Evolutionary conservation across 2,888 invertebrate species (phyloP).

Genomic region (Acrobasis suavella): DNA sequence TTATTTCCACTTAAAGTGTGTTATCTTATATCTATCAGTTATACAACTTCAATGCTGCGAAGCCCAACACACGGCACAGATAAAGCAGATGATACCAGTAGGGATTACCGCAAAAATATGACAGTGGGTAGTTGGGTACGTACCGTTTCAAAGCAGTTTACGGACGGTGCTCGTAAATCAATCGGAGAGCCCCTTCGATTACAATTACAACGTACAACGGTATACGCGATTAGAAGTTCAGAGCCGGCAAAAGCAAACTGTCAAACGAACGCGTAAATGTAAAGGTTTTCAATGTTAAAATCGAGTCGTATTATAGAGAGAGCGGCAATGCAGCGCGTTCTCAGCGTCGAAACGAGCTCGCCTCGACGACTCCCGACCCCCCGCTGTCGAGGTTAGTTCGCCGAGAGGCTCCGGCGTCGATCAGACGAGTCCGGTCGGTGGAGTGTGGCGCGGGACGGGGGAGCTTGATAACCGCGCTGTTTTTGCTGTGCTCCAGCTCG

Average conservation of each 20-base stretch:
- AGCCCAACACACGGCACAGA: constrained; percentile 12
- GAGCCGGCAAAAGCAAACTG: constrained; percentile 55
- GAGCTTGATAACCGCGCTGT: constrained; percentile 78
- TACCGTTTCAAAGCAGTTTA: constrained; percentile 67
- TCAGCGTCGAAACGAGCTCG: constrained; percentile 62
- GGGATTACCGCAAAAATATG: constrained; percentile 44
- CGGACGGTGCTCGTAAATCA: constrained; percentile 59
- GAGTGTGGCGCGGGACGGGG: constrained; percentile 46
- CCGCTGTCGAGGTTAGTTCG: constrained; percentile 77
- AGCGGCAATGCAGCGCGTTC: constrained; percentile 56
- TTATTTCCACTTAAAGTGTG: constrained; percentile 8
- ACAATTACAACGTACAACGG: constrained; percentile 56
- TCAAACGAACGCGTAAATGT: constrained; percentile 62
- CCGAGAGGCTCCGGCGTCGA: constrained; percentile 74
- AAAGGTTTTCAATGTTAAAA: constrained; percentile 67
- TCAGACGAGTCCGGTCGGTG: constrained; percentile 66
- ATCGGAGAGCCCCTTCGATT: constrained; percentile 59
- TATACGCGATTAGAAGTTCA: constrained; percentile 57
- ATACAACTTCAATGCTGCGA: constrained; percentile 16
- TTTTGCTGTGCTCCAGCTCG: constrained; percentile 78
- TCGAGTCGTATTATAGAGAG: constrained; percentile 58
- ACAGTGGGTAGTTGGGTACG: constrained; percentile 43
- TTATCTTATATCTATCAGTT: constrained; percentile 24
- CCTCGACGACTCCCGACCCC: constrained; percentile 73
- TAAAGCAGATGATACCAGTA: constrained; percentile 24